Percentiles rank a stretch among this genome's conserved stretches.
Evolutionary conservation across 2,888 invertebrate species (phyloP).

Genomic region (Gerris lacustris): DNA sequence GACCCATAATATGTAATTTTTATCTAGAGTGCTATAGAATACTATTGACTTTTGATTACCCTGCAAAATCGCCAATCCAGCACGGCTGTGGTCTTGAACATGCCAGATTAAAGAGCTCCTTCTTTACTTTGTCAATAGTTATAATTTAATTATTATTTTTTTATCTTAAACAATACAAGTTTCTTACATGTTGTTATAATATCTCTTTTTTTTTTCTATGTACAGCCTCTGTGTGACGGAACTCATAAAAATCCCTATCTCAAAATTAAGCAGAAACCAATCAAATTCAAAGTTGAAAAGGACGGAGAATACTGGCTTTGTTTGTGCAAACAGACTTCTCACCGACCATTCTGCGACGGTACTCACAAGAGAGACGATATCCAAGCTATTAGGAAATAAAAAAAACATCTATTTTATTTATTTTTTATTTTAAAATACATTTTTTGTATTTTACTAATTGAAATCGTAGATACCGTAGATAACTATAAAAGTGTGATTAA

Average conservation of each 20-base stretch:
- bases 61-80: too few species aligned
- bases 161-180: too few species aligned
- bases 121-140: too few species aligned
- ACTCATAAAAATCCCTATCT: conserved; percentile 67
- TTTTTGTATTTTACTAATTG: neutral
- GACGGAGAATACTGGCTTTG: conserved; percentile 93
- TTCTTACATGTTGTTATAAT: too few species aligned
- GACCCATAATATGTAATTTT: too few species aligned
- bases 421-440: neutral
- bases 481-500: neutral
- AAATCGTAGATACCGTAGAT: neutral
- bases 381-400: conserved; percentile 37
- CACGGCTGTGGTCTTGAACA: too few species aligned
- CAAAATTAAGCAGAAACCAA: conserved; percentile 63
- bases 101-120: too few species aligned
- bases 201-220: conserved; percentile 17
- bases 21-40: too few species aligned
- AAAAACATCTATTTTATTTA: neutral
- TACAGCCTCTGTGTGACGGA: conserved; percentile 85
- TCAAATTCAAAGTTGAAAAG: conserved; percentile 70
- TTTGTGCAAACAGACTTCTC: conserved; percentile 89
- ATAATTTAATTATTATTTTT: too few species aligned
- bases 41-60: too few species aligned
- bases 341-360: conserved; percentile 94
- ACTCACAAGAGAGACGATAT: conserved; percentile 67